Base-by-base conservation (phyloP, 2,797 vertebrate genomes). In the Petrocephalus sullivani region DNA sequence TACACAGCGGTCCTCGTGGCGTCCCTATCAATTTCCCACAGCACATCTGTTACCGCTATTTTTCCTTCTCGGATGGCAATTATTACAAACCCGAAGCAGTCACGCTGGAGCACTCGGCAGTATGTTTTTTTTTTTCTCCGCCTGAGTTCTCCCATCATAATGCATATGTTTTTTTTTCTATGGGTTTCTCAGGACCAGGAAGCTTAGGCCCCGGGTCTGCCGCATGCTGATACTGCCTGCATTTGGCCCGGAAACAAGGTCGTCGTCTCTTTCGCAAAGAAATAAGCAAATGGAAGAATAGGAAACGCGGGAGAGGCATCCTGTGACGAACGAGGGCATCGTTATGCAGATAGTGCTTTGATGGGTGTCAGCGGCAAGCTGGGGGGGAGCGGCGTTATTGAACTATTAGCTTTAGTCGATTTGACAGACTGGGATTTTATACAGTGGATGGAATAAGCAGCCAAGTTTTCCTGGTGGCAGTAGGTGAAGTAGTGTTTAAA, bases 11-110 rank as follows among this genome's bases (percentile, higher is more conserved):
- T 78, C 71, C 41, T n/a, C 37, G 1, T 78, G 16, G 71, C 3
- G 19, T 46, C 71, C 33, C 37, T 78, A 78, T 78, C 41, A 78
- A n/a, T 46, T 78, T n/a, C 41, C 71, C 71, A 78, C 7, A 46
- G 71, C 71, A 78, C 71, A 78, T 78, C 71, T 78, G 71, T 78
- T 78, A 78, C 71, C 0, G 16, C 41, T 78, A 75, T 75, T 75
- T 41, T 41, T 33, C 16, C 37, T 4, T 75, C 67, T 37, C 67
- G 14, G 67, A 75, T 37, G 6, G 67, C 67, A 75, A 41, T 75
- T 75, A 75, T 41, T 16, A 75, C 0, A 7, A 41, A 41, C 14
- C 37, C 28, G 12, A 19, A 41, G 67, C 33, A 19, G 71, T 46
- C 71, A 78, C 37, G 7, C 14, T 7, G 7, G 41, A 78, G 71